Percentiles rank a stretch among this genome's conserved stretches.
Evolutionary conservation across 2,888 invertebrate genomes (phyloP).

Genomic region (Chesias legatella): DNA sequence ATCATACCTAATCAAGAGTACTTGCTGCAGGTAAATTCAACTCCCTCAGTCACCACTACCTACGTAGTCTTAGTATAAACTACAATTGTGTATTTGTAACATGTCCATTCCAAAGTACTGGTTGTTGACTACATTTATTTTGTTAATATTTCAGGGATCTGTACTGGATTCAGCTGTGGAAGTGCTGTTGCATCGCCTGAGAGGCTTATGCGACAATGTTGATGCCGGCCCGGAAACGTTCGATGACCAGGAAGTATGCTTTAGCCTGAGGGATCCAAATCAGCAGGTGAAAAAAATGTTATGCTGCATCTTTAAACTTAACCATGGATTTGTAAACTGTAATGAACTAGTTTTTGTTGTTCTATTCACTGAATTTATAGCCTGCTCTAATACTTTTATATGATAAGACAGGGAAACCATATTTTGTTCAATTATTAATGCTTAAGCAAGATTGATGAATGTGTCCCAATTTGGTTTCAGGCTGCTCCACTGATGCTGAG

Average conservation of each 20-base stretch:
- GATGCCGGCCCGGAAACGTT: conserved; percentile 95
- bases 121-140: background rate
- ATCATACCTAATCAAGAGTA: conserved; percentile 97
- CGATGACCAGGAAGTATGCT: conserved; percentile 96
- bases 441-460: background rate
- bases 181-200: conserved; percentile 91
- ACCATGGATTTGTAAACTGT: too few species aligned
- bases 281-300: conserved; percentile 75
- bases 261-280: conserved; percentile 86
- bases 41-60: too few species aligned
- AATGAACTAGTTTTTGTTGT: too few species aligned
- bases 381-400: too few species aligned
- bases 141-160: conserved; percentile 84
- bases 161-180: conserved; percentile 95
- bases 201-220: conserved; percentile 96
- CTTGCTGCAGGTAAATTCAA: conserved; percentile 80
- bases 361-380: too few species aligned
- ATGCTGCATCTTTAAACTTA: too few species aligned
- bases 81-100: background rate
- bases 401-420: too few species aligned
- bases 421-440: too few species aligned
- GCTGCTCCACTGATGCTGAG: conserved; percentile 86
- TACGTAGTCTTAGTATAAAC: too few species aligned
- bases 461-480: conserved; percentile 41
- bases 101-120: background rate